Evolutionary conservation across 2,888 invertebrate species (phyloP), one percentile per base, ranked within the genome.

Genomic region (Beris morrisii): DNA sequence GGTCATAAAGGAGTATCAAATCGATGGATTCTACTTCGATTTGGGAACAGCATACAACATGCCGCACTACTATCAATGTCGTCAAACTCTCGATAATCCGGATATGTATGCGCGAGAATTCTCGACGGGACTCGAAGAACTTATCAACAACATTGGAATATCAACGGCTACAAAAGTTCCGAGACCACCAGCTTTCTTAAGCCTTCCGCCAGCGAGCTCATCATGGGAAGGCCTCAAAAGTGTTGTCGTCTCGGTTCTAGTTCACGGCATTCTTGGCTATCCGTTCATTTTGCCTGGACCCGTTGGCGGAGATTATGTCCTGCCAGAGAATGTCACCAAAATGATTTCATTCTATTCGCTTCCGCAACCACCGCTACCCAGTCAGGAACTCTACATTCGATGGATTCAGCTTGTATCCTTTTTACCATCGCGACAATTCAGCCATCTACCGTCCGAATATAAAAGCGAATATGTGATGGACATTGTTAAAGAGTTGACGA

Each of bases 281-380:
- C 95, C 95, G 0, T 96, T 96, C 74, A 86, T 96, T 52, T 88
- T 97, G 83, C 94, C 96, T 0, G 96, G 97, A 0, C 91, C 95
- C 4, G 93, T 97, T 0, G 97, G 97, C 0, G 97, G 95, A 0
- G 94, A 95, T 73, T 90, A 89, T 50, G 85, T 87, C 57, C 83
- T 88, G 69, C 85, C 87, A 3, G 84, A 84, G 2, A 82, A 82
- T 55, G 83, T 61, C 11, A 59, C 67, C 12, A 80, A 79, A 73
- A 79, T 80, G 77, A 69, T 77, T 6, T 76, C 85, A 15, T 86
- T 85, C 67, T 85, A 82, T 74, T 77, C 82, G 69, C 82, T 83
- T 57, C 84, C 79, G 67, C 83, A 84, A 64, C 85, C 82, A 73
- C 86, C 82, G 64, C 76, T 91, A 46, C 92, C 92, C 0, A 90